phyloP scores from a whole-genome alignment of 1,140 invertebrate species.

The Frieseomelitta varia region DNA sequence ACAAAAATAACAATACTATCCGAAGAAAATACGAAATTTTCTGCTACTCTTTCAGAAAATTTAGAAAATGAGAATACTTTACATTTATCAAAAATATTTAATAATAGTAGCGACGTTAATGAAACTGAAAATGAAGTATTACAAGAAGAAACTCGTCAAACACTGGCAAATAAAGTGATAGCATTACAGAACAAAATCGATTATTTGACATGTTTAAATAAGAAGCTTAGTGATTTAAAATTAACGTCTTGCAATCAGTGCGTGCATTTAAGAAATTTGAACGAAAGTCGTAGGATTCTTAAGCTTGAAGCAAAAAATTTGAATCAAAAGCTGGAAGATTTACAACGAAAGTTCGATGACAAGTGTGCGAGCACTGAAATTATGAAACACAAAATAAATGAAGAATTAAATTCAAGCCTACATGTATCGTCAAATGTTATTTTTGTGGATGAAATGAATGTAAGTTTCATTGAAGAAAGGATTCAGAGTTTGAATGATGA shows the following conservation, averaged over 20 bases:
- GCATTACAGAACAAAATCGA: conserved; percentile 56
- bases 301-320: conserved; percentile 70
- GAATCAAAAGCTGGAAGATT: conserved; percentile 62
- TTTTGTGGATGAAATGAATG: conserved; percentile 37
- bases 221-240: conserved; percentile 68
- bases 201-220: conserved; percentile 60
- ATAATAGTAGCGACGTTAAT: conserved; percentile 49
- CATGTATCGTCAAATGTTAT: conserved; percentile 31
- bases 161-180: conserved; percentile 36
- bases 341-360: conserved; percentile 69
- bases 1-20: conserved; percentile 35
- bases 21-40: conserved; percentile 51
- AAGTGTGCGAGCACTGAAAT: conserved; percentile 60
- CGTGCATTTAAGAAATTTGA: conserved; percentile 64
- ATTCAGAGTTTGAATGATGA: conserved; percentile 43
- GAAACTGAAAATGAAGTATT: conserved; percentile 44
- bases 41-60: conserved; percentile 18
- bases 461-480: conserved; percentile 46
- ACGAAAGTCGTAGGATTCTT: conserved; percentile 59
- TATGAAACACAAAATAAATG: conserved; percentile 64
- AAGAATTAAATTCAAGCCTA: conserved; percentile 57
- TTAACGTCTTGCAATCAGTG: conserved; percentile 67
- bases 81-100: conserved; percentile 39
- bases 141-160: conserved; percentile 43
- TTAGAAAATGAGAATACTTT: conserved; percentile 18